Evolutionary conservation across 1,140 invertebrate genomes (phyloP).

Genomic region (Pantala flavescens): DNA sequence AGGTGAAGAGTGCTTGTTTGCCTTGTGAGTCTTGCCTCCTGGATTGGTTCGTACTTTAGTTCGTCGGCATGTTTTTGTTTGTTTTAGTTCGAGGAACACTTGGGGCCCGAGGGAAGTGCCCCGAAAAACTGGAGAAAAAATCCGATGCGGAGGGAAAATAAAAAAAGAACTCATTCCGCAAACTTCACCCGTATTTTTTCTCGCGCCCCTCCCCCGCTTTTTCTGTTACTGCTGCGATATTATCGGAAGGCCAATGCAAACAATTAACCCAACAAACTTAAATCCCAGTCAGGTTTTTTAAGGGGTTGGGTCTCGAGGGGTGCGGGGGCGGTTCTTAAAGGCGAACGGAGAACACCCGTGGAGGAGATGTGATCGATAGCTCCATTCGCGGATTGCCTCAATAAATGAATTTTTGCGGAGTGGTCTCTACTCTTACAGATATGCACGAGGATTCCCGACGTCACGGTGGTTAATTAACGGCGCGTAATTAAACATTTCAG

Average conservation of each 20-base stretch:
- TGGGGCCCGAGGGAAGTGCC: neutral
- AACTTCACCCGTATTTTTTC: neutral
- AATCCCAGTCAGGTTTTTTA: neutral
- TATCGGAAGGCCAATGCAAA: neutral
- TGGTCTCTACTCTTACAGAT: too few species aligned
- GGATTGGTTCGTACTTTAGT: neutral
- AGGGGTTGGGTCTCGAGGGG: too few species aligned
- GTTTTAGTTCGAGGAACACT: neutral
- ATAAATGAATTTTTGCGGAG: too few species aligned
- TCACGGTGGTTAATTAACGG: too few species aligned
- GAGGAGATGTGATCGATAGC: too few species aligned
- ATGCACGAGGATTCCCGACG: too few species aligned
- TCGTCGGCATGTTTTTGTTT: conserved; percentile 5
- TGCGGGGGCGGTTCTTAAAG: too few species aligned
- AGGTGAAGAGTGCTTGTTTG: neutral
- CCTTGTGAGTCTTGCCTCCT: neutral
- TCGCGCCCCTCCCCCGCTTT: neutral
- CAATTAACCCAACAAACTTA: neutral
- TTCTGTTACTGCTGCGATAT: neutral
- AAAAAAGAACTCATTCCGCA: neutral
- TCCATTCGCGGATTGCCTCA: too few species aligned
- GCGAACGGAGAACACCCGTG: too few species aligned
- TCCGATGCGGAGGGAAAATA: neutral
- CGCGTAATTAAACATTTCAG: too few species aligned
- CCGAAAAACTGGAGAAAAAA: neutral